phyloP scores from a whole-genome alignment of 2,797 vertebrate genomes.

The Coccyzus lansbergi region DNA sequence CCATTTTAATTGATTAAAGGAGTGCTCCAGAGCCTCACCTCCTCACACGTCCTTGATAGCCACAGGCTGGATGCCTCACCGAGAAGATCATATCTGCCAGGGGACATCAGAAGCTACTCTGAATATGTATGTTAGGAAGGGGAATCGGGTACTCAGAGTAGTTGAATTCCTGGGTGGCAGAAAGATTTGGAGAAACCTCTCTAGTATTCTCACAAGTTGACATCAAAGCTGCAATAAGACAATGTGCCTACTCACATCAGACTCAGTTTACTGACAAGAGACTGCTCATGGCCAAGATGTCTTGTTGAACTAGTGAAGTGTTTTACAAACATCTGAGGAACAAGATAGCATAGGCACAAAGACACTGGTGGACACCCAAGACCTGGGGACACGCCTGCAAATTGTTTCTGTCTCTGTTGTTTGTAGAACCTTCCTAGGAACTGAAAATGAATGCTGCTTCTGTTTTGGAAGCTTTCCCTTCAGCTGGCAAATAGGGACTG shows the following conservation, averaged over 20 bases:
- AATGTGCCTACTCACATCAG: neutral
- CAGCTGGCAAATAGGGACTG: neutral
- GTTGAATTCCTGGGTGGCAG: neutral
- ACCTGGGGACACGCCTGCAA: neutral
- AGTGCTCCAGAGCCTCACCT: neutral
- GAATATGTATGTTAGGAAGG: neutral
- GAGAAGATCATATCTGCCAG: neutral
- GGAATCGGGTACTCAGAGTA: neutral
- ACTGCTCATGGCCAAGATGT: neutral
- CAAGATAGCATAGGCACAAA: neutral
- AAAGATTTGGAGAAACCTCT: neutral
- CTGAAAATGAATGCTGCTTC: neutral
- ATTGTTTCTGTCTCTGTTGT: neutral
- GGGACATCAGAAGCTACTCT: neutral
- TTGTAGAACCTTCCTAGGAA: neutral
- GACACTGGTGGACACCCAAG: neutral
- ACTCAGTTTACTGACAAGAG: neutral
- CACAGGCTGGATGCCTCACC: neutral
- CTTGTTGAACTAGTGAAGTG: neutral
- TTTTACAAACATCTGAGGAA: neutral
- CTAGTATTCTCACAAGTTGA: neutral
- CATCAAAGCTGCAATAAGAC: neutral
- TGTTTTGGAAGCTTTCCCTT: neutral
- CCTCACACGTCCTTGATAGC: neutral
- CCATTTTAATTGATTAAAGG: neutral